phyloP scores from a whole-genome alignment of 2,797 vertebrate genomes.

The Leptodactylus fallax region DNA sequence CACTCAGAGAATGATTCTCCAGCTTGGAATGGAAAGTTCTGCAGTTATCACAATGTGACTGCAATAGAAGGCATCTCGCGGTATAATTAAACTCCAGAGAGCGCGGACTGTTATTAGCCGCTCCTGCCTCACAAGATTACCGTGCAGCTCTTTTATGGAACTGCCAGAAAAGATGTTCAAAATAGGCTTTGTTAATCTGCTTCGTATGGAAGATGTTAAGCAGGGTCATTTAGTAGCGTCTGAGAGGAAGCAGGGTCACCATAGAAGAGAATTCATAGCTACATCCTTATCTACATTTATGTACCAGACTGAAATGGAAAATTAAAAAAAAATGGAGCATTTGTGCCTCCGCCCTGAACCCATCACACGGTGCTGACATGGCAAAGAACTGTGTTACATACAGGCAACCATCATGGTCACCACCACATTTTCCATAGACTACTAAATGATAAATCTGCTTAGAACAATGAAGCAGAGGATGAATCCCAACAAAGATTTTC shows the following conservation, averaged over 20 bases:
- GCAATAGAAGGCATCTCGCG: constrained; percentile 44
- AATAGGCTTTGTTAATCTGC: not conserved
- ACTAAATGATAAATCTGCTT: too few species aligned
- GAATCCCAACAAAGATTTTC: too few species aligned
- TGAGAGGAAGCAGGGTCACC: not conserved
- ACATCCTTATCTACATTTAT: not conserved
- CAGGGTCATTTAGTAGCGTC: not conserved
- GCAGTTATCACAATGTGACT: constrained; percentile 26
- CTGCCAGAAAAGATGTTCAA: not conserved
- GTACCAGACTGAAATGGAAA: too few species aligned
- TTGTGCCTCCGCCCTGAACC: too few species aligned
- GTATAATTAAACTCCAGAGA: constrained; percentile 57
- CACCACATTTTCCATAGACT: not conserved
- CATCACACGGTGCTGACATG: not conserved
- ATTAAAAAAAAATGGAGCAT: too few species aligned
- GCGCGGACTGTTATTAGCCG: constrained; percentile 53
- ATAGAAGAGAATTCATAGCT: not conserved
- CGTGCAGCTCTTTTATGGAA: constrained; percentile 27
- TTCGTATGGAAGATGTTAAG: constrained; percentile 15
- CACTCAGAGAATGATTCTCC: constrained; percentile 19
- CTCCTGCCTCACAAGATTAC: constrained; percentile 38
- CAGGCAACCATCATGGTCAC: not conserved
- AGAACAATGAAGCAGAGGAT: too few species aligned
- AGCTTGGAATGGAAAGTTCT: constrained; percentile 40
- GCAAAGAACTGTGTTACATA: not conserved